phyloP scores from a whole-genome alignment of 2,888 invertebrate genomes.

The Bedellia somnulentella region DNA sequence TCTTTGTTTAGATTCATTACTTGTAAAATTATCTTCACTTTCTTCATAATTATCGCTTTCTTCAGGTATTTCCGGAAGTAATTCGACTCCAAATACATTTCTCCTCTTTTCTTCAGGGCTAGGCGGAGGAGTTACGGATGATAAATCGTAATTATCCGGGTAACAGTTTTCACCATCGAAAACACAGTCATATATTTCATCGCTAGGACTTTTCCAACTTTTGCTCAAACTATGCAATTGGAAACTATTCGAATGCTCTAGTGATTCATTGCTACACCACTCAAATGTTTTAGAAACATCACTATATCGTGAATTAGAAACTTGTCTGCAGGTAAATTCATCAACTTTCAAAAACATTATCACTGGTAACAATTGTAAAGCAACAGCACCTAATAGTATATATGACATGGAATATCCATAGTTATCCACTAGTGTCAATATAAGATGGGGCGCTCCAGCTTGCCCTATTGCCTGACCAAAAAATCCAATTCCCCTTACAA shows the following conservation, averaged over 20 bases:
- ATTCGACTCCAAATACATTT: constrained; percentile 51
- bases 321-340: constrained; percentile 22
- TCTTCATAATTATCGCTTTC: constrained; percentile 44
- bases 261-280: constrained; percentile 31
- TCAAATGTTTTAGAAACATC: constrained; percentile 39
- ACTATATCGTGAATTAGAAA: constrained; percentile 34
- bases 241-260: constrained; percentile 33
- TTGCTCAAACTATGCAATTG: constrained; percentile 43
- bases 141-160: constrained; percentile 15
- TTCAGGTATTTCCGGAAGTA: constrained; percentile 56
- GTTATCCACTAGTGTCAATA: constrained; percentile 31
- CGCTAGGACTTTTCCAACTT: constrained; percentile 34
- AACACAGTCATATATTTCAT: constrained; percentile 11
- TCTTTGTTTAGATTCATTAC: constrained; percentile 23
- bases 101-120: constrained; percentile 48
- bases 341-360: constrained; percentile 36
- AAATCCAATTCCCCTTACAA: constrained; percentile 36
- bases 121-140: constrained; percentile 41
- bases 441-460: constrained; percentile 42
- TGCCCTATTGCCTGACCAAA: constrained; percentile 49
- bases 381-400: constrained; percentile 35
- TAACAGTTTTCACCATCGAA: constrained; percentile 19
- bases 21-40: constrained; percentile 21
- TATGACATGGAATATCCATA: constrained; percentile 37
- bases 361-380: constrained; percentile 42